These are phyloP conservation scores for Rhipidura dahli DNA, from an alignment of 2,113 vertebrate species.

Conservation along the genomic window DNA sequence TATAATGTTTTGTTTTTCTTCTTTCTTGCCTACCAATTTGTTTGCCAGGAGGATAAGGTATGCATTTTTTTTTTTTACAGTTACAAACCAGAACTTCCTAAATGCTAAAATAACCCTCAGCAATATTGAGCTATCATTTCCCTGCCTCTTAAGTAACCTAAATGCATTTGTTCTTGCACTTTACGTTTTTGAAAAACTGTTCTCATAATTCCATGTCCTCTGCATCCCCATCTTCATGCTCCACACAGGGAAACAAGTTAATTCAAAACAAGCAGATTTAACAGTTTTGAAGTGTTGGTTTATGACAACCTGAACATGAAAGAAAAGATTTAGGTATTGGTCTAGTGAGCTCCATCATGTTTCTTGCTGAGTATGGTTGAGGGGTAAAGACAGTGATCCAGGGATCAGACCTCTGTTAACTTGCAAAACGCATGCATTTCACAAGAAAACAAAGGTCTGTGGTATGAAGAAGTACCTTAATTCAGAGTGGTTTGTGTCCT, in stretches of 20 bases:
- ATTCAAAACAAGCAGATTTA: constrained; percentile 1
- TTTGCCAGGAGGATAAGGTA: constrained; percentile 96
- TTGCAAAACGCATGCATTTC: neutral
- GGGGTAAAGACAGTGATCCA: neutral
- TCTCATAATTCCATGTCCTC: neutral
- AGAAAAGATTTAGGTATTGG: neutral
- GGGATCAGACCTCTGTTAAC: neutral
- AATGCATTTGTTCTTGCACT: neutral
- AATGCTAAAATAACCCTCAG: neutral
- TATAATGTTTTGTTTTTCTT: constrained; percentile 58
- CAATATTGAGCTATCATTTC: neutral
- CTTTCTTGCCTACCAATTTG: constrained; percentile 77
- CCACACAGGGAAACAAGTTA: neutral
- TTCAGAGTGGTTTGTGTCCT: neutral
- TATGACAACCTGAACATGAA: neutral
- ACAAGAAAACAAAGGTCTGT: neutral
- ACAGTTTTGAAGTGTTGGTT: neutral
- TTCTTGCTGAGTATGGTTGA: neutral
- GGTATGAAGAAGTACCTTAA: neutral
- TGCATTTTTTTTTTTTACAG: constrained; percentile 33
- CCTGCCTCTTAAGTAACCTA: neutral
- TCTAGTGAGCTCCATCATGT: neutral
- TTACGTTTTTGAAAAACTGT: neutral
- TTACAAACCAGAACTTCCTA: neutral
- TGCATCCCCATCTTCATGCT: neutral